These are phyloP conservation scores for Ptychochromis oligacanthus DNA, from an alignment of 2,113 vertebrate species.

Conservation along the genomic window DNA sequence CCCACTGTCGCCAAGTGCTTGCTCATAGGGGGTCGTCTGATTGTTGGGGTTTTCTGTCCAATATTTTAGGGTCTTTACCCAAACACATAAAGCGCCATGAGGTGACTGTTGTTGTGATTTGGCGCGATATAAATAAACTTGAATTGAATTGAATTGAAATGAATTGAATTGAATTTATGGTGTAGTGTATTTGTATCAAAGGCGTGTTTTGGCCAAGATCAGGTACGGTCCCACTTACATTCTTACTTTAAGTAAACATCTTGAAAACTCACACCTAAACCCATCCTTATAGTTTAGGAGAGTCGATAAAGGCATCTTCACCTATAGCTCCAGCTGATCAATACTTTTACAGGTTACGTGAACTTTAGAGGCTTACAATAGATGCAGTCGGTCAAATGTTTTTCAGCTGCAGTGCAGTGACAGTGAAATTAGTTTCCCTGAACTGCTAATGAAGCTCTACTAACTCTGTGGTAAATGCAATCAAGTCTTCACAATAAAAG, in stretches of 20 bases:
- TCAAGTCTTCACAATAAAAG: background rate
- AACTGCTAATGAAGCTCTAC: background rate
- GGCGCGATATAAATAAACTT: too few relatives aligned
- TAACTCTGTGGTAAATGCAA: background rate
- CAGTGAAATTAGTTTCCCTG: background rate
- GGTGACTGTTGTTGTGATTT: too few relatives aligned
- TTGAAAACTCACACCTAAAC: background rate
- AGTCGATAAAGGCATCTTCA: background rate
- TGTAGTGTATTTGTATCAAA: too few relatives aligned
- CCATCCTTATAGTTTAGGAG: background rate
- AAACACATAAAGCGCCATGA: too few relatives aligned
- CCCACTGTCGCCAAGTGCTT: too few relatives aligned
- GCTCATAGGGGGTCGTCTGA: too few relatives aligned
- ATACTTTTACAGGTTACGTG: background rate
- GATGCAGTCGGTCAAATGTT: background rate
- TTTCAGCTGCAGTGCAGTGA: background rate
- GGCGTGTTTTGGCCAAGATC: background rate
- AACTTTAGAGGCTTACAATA: background rate
- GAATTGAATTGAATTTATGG: too few relatives aligned
- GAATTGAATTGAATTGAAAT: too few relatives aligned
- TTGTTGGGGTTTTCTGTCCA: too few relatives aligned
- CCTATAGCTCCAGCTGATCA: background rate
- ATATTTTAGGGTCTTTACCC: too few relatives aligned
- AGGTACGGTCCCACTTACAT: background rate
- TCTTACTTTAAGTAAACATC: rapidly evolving